phyloP scores from a whole-genome alignment of 1,140 invertebrate species.

The Aphelenchoides besseyi region DNA sequence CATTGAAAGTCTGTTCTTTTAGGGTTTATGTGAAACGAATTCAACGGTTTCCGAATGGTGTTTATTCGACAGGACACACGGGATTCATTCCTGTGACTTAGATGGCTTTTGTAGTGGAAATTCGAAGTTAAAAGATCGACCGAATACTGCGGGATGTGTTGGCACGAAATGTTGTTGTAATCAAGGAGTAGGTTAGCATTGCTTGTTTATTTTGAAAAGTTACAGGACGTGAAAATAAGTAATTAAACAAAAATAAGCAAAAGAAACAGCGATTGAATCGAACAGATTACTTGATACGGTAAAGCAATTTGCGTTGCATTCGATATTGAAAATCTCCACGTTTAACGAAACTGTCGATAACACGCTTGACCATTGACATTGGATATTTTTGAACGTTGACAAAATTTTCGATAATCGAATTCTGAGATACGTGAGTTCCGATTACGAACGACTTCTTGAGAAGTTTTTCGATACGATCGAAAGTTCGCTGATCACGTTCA shows the following conservation, averaged over 20 bases:
- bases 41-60: slow-evolving; percentile 9
- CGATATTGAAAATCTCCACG: slow-evolving; percentile 90
- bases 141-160: slow-evolving; percentile 18
- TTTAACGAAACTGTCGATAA: slow-evolving; percentile 64
- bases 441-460: slow-evolving; percentile 89
- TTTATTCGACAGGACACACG: slow-evolving; percentile 8
- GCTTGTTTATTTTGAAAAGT: no score
- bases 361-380: slow-evolving; percentile 45
- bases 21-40: slow-evolving; percentile 18
- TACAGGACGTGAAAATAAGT: background rate
- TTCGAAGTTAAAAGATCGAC: background rate
- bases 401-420: slow-evolving; percentile 90
- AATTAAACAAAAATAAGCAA: background rate
- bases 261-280: no score
- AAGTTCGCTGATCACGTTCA: slow-evolving; percentile 84
- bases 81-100: background rate
- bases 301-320: slow-evolving; percentile 93
- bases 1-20: background rate
- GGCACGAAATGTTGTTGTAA: slow-evolving; percentile 16
- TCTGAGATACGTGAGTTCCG: slow-evolving; percentile 89
- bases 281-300: slow-evolving; percentile 74
- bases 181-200: slow-evolving; percentile 14
- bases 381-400: slow-evolving; percentile 70
- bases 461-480: slow-evolving; percentile 86
- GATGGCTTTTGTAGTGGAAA: slow-evolving; percentile 11